Evolutionary conservation across 2,888 invertebrate species (phyloP).

Genomic region (Cabera pusaria): DNA sequence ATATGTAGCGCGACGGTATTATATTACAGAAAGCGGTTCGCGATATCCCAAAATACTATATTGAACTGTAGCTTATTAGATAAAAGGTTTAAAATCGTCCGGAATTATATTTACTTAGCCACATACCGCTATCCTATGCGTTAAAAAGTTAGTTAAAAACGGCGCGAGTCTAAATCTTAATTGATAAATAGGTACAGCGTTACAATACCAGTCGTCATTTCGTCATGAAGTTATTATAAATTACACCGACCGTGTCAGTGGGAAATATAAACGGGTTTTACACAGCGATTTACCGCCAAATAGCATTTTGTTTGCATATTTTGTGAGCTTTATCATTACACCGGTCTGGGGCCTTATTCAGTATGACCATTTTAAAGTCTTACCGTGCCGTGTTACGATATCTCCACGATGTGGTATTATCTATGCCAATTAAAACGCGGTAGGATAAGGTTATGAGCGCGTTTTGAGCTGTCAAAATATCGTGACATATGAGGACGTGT

Average conservation of each 20-base stretch:
- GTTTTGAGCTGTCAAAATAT: too few species aligned
- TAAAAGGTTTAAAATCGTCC: constrained; percentile 16
- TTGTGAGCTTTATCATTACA: too few species aligned
- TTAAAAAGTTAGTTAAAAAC: constrained; percentile 24
- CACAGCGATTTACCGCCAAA: too few species aligned
- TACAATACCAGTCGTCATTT: constrained; percentile 55
- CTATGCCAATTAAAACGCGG: too few species aligned
- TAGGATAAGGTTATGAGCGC: too few species aligned
- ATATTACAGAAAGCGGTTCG: constrained; percentile 51
- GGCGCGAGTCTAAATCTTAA: constrained; percentile 39
- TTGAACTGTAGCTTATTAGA: constrained; percentile 15
- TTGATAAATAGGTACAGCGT: constrained; percentile 39
- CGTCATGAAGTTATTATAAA: constrained; percentile 42
- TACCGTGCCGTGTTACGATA: too few species aligned
- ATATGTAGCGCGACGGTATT: constrained; percentile 66
- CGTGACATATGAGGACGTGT: too few species aligned
- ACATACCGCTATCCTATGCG: constrained; percentile 38
- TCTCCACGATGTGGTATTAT: too few species aligned
- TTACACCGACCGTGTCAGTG: constrained; percentile 23
- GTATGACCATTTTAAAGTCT: too few species aligned
- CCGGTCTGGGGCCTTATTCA: too few species aligned
- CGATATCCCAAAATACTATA: constrained; percentile 39
- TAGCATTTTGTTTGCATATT: too few species aligned
- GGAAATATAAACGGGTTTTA: constrained; percentile 4
- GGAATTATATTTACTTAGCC: constrained; percentile 30